Evolutionary conservation across 2,797 vertebrate species (phyloP), one percentile per base, ranked within the genome.

Genomic region (Anabas testudineus): DNA sequence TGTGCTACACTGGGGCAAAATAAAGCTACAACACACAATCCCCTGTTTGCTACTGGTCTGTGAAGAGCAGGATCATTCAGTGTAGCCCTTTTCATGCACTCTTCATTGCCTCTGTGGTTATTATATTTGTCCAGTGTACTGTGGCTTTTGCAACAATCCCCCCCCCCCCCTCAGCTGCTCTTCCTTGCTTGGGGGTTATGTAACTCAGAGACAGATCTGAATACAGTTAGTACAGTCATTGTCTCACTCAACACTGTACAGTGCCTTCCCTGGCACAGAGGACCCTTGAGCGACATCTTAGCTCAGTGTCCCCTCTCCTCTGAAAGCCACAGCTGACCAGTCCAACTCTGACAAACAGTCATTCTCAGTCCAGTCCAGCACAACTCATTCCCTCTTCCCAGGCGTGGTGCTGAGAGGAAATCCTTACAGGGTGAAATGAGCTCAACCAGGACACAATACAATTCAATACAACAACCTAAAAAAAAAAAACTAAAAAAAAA

Each of bases 101-200:
- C 77, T 72, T 84, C 68, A 42, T 78, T 88, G 90, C 86, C 70
- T 91, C 82, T 86, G 80, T 83, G 83, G 75, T 90, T 92, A 93
- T 94, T 94, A 91, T 94, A 90, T 94, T 94, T 94, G 90, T 91
- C 91, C 93, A 93, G 90, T 91, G 92, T 91, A 91, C 90, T 93
- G 91, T 94, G 90, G 89, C 84, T 90, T 92, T 81, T 86, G 79
- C 81, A 74, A 78, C 71, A 80, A 87, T n/a, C n/a, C n/a, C n/a
- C n/a, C n/a, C 87, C n/a, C n/a, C 83, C 88, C 41, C 89, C 83
- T 90, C 85, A 86, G 76, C 87, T 82, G 80, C 84, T 84, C 81
- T 84, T 67, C 82, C 71, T 81, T 80, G 73, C 84, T 66, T 52
- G 2, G 71, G 71, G 78, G 78, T 92, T 93, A 92, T 65, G 85